Percentiles rank a stretch among this genome's conserved stretches.
phyloP scores from a whole-genome alignment of 2,888 invertebrate species.

The Sphinx pinastri region DNA sequence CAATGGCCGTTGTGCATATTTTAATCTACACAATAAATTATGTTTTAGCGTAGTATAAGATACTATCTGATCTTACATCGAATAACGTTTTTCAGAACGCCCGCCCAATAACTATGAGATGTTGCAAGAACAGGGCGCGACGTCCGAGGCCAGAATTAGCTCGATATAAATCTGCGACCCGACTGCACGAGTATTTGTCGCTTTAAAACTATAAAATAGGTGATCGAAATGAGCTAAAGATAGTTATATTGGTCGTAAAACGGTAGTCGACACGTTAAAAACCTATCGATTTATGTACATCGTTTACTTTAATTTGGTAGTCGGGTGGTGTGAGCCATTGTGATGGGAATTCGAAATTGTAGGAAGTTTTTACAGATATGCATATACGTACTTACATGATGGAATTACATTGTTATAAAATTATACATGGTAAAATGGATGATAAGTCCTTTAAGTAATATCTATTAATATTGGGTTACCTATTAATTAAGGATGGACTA shows the following conservation, averaged over 20 bases:
- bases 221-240: constrained; percentile 46
- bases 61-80: neutral
- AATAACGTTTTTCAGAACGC: neutral
- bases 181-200: constrained; percentile 50
- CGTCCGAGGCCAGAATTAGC: constrained; percentile 52
- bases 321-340: neutral
- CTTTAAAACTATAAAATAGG: constrained; percentile 52
- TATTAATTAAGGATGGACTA: no score
- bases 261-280: constrained; percentile 38
- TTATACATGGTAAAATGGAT: no score
- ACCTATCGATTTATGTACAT: constrained; percentile 38
- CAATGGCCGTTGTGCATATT: no score
- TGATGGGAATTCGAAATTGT: neutral
- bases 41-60: no score
- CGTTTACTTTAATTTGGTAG: neutral
- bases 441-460: no score
- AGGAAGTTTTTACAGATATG: no score
- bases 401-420: no score
- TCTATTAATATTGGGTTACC: no score
- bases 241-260: constrained; percentile 54
- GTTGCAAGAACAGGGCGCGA: constrained; percentile 36
- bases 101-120: neutral
- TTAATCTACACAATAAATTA: no score
- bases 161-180: constrained; percentile 53
- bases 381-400: neutral